phyloP scores from a whole-genome alignment of 2,113 vertebrate genomes.

The Corythornis cristatus region DNA sequence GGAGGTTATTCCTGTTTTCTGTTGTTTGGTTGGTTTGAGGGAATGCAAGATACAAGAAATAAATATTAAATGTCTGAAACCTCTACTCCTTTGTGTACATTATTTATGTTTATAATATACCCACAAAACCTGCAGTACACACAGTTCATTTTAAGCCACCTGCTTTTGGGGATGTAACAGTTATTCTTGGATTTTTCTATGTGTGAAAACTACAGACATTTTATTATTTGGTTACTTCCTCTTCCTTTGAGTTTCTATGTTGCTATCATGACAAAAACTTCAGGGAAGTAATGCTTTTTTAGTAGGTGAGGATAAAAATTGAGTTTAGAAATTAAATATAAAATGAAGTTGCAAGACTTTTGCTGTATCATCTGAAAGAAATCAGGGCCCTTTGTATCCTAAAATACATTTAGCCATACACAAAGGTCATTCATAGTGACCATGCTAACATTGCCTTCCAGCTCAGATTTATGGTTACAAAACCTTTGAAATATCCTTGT shows the following conservation, averaged over 20 bases:
- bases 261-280: not conserved
- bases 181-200: not conserved
- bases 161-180: not conserved
- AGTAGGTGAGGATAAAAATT: not conserved
- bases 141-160: not conserved
- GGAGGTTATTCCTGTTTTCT: no score
- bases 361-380: not conserved
- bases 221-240: slow-evolving; percentile 13
- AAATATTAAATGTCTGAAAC: not conserved
- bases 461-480: not conserved
- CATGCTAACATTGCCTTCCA: not conserved
- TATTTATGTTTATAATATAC: not conserved
- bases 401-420: not conserved
- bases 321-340: not conserved
- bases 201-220: not conserved
- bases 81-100: not conserved
- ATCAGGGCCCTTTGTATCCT: not conserved
- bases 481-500: not conserved
- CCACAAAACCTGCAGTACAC: not conserved
- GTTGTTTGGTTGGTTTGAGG: no score
- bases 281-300: not conserved
- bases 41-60: not conserved
- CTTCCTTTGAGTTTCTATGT: not conserved
- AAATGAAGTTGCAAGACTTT: not conserved
- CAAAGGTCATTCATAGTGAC: not conserved